A percentile compares a stretch with the other conserved stretches of the same genome.
These are phyloP conservation scores for Torymus texanus DNA, from an alignment of 2,888 invertebrate genomes.

Conservation along the genomic window DNA sequence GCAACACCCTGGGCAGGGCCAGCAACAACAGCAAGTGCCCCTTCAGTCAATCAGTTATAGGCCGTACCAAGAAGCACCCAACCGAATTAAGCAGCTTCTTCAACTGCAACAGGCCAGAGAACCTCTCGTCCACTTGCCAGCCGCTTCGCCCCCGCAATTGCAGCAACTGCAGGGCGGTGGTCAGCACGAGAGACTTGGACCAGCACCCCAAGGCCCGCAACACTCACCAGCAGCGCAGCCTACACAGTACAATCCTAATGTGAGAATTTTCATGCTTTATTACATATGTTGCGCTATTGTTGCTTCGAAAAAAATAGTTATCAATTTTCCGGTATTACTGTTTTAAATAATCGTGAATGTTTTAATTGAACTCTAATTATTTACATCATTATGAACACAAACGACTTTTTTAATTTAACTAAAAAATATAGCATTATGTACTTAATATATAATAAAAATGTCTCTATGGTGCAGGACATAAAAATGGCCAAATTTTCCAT, in stretches of 20 bases:
- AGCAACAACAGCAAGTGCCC: constrained; percentile 49
- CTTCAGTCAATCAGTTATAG: constrained; percentile 62
- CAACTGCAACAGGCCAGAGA: constrained; percentile 67
- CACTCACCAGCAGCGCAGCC: not conserved
- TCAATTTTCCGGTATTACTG: too few species aligned
- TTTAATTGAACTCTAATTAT: too few species aligned
- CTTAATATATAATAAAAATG: too few species aligned
- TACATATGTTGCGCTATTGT: not conserved
- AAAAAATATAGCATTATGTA: too few species aligned
- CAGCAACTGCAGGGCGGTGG: constrained; percentile 51
- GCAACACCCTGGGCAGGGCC: constrained; percentile 57
- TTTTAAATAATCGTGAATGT: too few species aligned
- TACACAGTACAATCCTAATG: constrained; percentile 40
- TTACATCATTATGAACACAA: too few species aligned
- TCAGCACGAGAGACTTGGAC: too few species aligned
- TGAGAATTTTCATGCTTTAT: constrained; percentile 4
- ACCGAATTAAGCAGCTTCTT: constrained; percentile 68
- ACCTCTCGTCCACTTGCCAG: constrained; percentile 68
- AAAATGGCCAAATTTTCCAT: too few species aligned
- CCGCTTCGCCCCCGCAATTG: constrained; percentile 60
- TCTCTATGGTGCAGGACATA: too few species aligned
- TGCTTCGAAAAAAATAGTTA: too few species aligned
- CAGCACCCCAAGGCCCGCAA: too few species aligned
- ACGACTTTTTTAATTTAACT: too few species aligned
- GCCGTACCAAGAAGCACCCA: constrained; percentile 66